Conservation (phyloP, 2,113 vertebrate genomes). For the Columbina picui region DNA sequence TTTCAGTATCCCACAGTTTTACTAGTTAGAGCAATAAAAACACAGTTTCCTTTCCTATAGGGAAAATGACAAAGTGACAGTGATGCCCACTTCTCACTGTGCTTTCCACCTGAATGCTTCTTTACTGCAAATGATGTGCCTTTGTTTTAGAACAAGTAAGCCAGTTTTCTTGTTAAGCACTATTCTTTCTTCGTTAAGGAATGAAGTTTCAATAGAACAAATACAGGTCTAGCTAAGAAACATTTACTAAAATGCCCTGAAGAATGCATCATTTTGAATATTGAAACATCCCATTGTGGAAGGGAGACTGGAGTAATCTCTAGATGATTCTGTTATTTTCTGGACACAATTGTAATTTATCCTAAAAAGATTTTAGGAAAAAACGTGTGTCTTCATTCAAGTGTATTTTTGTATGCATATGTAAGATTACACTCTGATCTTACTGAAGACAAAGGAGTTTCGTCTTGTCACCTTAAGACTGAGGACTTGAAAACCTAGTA, state of each 20-base stretch:
- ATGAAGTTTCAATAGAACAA: not conserved
- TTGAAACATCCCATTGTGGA: not conserved
- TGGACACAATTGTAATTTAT: not conserved
- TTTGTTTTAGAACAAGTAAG: not conserved
- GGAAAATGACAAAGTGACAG: not conserved
- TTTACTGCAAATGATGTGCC: not conserved
- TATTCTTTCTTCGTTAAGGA: not conserved
- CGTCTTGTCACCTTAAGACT: not conserved
- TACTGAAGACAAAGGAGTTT: not conserved
- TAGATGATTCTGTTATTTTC: not conserved
- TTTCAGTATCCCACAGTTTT: not conserved
- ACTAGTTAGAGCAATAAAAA: not conserved
- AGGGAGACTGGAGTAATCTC: not conserved
- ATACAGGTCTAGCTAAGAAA: not conserved
- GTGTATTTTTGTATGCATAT: not conserved
- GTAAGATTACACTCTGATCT: not conserved
- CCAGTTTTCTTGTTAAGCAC: not conserved
- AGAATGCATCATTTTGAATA: not conserved
- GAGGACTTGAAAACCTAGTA: not conserved
- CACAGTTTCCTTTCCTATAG: not conserved
- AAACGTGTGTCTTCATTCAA: rapidly evolving
- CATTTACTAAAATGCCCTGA: not conserved
- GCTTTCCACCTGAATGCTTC: not conserved
- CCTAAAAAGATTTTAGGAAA: not conserved
- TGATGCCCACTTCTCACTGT: not conserved